Conservation (phyloP, 2,888 invertebrate species). For the Lobophora halterata region DNA sequence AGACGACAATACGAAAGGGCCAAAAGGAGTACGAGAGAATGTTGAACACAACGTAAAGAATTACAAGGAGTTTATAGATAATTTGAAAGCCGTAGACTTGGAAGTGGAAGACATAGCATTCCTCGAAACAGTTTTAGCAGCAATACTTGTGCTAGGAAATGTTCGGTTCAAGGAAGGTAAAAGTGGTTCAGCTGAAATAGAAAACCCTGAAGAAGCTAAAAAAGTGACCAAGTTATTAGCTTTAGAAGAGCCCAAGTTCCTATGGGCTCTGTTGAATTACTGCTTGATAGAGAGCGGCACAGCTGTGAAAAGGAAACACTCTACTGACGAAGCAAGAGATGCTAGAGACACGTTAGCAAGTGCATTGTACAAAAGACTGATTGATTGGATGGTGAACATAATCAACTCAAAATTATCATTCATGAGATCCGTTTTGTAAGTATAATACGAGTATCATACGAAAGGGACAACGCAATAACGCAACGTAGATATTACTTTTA, state of each 20-base stretch:
- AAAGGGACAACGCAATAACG: too few species aligned
- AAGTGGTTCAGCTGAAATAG: conserved; percentile 85
- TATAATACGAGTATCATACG: conserved; percentile 44
- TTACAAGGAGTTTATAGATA: conserved; percentile 83
- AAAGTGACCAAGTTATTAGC: conserved; percentile 88
- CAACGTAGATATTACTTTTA: background rate
- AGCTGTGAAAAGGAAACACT: conserved; percentile 85
- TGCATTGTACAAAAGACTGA: conserved; percentile 90
- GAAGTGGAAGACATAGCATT: conserved; percentile 85
- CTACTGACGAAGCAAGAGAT: conserved; percentile 89
- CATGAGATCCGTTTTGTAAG: conserved; percentile 93
- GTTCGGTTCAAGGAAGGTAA: conserved; percentile 86
- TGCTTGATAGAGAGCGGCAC: conserved; percentile 89
- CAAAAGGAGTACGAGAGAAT: conserved; percentile 83
- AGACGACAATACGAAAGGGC: conserved; percentile 77
- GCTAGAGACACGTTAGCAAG: conserved; percentile 92
- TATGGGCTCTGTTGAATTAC: conserved; percentile 93
- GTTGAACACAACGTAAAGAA: conserved; percentile 82
- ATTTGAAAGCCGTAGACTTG: conserved; percentile 85
- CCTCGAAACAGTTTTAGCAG: conserved; percentile 85
- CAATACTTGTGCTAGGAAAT: conserved; percentile 90
- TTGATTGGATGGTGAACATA: conserved; percentile 93
- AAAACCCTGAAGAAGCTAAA: conserved; percentile 85
- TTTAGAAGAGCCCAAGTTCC: conserved; percentile 90
- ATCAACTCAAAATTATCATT: conserved; percentile 92